phyloP scores from a whole-genome alignment of 1,140 invertebrate genomes.

The Sitodiplosis mosellana region DNA sequence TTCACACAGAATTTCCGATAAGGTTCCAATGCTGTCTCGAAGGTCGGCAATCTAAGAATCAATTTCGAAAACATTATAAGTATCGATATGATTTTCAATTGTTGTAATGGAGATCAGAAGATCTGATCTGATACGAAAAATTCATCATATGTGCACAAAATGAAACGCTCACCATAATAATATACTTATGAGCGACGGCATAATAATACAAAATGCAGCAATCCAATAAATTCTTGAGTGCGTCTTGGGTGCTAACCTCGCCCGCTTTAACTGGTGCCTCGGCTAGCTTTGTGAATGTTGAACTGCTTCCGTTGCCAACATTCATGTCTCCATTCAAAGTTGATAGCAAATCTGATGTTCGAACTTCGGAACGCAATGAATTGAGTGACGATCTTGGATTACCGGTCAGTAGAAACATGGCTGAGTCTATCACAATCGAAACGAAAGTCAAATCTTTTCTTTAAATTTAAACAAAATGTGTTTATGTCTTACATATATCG shows the following conservation, averaged over 20 bases:
- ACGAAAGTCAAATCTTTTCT: too few species aligned
- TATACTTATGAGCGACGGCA: conserved; percentile 23
- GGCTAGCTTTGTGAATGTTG: not conserved
- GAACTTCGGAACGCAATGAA: not conserved
- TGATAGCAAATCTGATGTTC: not conserved
- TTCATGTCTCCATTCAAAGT: too few species aligned
- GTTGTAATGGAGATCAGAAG: not conserved
- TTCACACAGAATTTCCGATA: conserved; percentile 21
- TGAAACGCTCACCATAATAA: conserved; percentile 14
- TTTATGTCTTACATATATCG: conserved; percentile 11
- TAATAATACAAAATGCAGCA: conserved; percentile 21
- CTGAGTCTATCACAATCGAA: conserved; percentile 1
- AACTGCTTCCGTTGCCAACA: too few species aligned
- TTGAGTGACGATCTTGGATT: conserved; percentile 1
- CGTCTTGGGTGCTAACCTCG: conserved; percentile 10
- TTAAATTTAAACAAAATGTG: too few species aligned
- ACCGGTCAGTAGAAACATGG: conserved; percentile 5
- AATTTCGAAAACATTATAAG: too few species aligned
- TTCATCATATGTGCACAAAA: not conserved
- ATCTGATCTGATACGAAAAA: conserved; percentile 1
- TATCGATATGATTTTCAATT: not conserved
- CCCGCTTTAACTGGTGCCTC: conserved; percentile 5
- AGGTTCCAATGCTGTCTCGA: conserved; percentile 20
- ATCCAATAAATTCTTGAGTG: conserved; percentile 19
- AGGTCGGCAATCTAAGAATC: conserved; percentile 14